Evolutionary conservation across 2,113 vertebrate species (phyloP), one percentile per base, ranked within the genome.

Genomic region (Bagarius yarrelli): DNA sequence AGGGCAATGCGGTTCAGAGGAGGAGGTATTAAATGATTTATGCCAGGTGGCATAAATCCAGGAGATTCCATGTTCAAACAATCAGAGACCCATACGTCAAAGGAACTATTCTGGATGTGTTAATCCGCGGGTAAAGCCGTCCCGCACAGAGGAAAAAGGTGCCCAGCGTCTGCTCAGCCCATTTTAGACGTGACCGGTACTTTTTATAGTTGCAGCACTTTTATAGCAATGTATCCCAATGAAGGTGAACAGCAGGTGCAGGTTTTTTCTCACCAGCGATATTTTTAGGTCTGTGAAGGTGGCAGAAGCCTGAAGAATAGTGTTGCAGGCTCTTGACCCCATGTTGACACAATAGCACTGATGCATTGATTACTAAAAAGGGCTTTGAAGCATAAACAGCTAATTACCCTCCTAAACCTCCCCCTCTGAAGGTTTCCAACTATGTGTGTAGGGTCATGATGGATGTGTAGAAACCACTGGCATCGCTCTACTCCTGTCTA

Each of bases 41-140:
- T 86, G 84, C 84, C 44, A 87, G 75, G 83, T 90, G 91, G 91
- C 90, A 81, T 50, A 79, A 60, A 88, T 91, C 91, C 91, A 92
- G 81, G 78, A 91, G 87, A 92, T 91, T 91, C 90, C 90, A 81
- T 84, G 89, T 90, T 91, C 90, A 90, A 93, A 93, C 92, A 93
- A 93, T 93, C 92, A 92, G 80, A 91, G 86, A 87, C 84, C 91
- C 88, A 85, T 89, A 90, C 92, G 90, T 94, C 90, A 92, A 83
- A 85, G 76, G 8, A 69, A 88, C 92, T 93, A 94, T 93, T 94
- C 90, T 85, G 84, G 88, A 52, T 60, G 55, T 80, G 83, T 87
- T 92, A 90, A 92, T 87, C 89, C 74, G 77, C 66, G 71, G 86
- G 85, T 85, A 44, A 84, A 88, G 85, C 88, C 91, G 67, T 89